phyloP scores from a whole-genome alignment of 2,888 invertebrate species.

The Dorcus hopei region DNA sequence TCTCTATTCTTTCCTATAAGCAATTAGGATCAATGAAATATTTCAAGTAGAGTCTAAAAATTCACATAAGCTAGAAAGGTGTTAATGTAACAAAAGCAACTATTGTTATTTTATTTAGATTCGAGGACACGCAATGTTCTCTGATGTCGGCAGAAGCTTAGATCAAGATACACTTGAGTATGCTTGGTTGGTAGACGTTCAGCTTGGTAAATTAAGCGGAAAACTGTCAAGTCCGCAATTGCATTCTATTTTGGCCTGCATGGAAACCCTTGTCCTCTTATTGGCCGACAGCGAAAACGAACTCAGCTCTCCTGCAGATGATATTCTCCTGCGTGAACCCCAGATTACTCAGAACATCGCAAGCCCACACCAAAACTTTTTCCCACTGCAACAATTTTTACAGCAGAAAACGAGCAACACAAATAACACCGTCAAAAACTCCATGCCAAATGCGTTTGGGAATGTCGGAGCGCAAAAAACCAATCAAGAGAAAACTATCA shows the following conservation, averaged over 20 bases:
- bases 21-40: too few species aligned
- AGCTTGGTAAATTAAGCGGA: constrained; percentile 89
- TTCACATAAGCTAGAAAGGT: too few species aligned
- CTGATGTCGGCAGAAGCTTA: constrained; percentile 82
- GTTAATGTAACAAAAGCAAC: too few species aligned
- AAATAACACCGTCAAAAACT: constrained; percentile 11
- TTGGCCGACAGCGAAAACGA: constrained; percentile 88
- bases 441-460: constrained; percentile 8
- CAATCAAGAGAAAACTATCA: constrained; percentile 3
- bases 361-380: constrained; percentile 25
- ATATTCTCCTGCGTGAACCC: constrained; percentile 23
- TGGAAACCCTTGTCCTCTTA: constrained; percentile 85
- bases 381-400: constrained; percentile 30
- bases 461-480: constrained; percentile 4
- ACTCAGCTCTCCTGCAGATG: constrained; percentile 66
- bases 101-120: constrained; percentile 51
- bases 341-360: constrained; percentile 26
- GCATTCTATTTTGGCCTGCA: constrained; percentile 79
- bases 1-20: background rate
- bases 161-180: constrained; percentile 96
- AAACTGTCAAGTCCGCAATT: constrained; percentile 86
- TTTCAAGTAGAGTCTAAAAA: too few species aligned
- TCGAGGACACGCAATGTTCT: constrained; percentile 95
- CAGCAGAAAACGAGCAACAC: constrained; percentile 27
- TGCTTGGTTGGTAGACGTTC: constrained; percentile 94